These are phyloP conservation scores for Marasmarcha lunaedactyla DNA, from an alignment of 2,888 invertebrate species.

Conservation along the genomic window DNA sequence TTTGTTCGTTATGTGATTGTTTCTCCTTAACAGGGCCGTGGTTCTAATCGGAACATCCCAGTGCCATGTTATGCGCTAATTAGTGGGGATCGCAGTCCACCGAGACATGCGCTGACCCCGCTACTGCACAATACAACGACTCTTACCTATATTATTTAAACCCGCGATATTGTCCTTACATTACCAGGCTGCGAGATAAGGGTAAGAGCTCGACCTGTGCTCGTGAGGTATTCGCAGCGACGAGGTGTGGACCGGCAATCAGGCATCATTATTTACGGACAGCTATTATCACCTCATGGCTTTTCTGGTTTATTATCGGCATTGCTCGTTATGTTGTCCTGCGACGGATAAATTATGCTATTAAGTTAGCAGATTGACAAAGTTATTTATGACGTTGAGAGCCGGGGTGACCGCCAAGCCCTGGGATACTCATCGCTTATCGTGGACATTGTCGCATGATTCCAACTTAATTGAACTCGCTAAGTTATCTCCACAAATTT, in stretches of 20 bases:
- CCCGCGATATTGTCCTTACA: conserved; percentile 3
- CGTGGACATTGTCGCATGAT: conserved; percentile 15
- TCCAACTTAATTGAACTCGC: too few relatives aligned
- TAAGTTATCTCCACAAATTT: too few relatives aligned
- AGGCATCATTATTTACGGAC: conserved; percentile 68
- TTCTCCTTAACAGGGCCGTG: conserved; percentile 54
- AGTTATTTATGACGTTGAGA: conserved; percentile 66
- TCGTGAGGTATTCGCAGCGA: neutral
- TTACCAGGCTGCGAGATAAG: too few relatives aligned
- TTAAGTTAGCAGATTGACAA: conserved; percentile 70
- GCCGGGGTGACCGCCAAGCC: conserved; percentile 43
- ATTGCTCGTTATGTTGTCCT: conserved; percentile 68
- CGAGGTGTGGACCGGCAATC: conserved; percentile 47
- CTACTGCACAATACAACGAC: too few relatives aligned
- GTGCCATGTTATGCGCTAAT: conserved; percentile 52
- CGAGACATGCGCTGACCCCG: conserved; percentile 21
- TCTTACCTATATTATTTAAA: conserved; percentile 22
- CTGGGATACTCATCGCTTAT: conserved; percentile 18
- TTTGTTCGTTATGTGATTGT: conserved; percentile 63
- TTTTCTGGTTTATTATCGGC: conserved; percentile 68
- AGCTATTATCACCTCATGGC: conserved; percentile 68
- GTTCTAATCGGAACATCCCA: conserved; percentile 58
- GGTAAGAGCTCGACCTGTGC: too few relatives aligned
- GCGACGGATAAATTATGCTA: conserved; percentile 67
- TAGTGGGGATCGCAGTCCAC: conserved; percentile 54